Base-by-base conservation (phyloP, 1,140 invertebrate species). In the Pseudomyrmex gracilis region DNA sequence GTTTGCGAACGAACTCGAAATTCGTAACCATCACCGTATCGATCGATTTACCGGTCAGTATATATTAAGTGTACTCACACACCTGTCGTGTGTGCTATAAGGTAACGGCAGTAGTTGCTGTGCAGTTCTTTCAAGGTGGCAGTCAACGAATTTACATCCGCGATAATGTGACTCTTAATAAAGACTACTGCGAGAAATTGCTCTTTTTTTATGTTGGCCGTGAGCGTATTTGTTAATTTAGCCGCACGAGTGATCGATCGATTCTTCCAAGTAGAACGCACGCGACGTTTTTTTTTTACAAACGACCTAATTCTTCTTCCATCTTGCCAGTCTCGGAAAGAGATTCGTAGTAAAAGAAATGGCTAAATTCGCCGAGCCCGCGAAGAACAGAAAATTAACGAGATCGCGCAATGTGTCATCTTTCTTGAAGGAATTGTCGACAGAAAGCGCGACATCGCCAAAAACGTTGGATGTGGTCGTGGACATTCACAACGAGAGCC, bases 401-500 rank as follows among this genome's bases (percentile, higher is more conserved):
- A 73, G 51, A 77, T 76, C 83, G 20, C 15, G 57, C 64, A 10
- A 82, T 13, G 49, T 73, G 60, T 73, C 76, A 1, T 80, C 76
- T 2, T 71, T 80, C 51, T 64, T 74, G 0, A 76, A 73, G 0
- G 70, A 87, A 2, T 73, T 71, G 17, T 73, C 77, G 17, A 51
- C 49, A 67, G 86, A 90, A n/a, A 64, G 76, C 51, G 70, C 83
- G 53, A 58, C 20, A 0, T 13, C 51, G 53, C 82, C 89, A 9
- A 71, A 86, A 58, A 80, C 85, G 0, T 24, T 93, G 20, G 88
- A 93, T 20, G 91, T 94, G 2, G 83, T 93, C 7, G 93, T 90
- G 0, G 93, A 93, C 58, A 85, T 93, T 80, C 93, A 93, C 83
- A 89, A 87, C n/a, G 80, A 90, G 51, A 34, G 51, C 63, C 2